A percentile compares a stretch with the other conserved stretches of the same genome.
These are phyloP conservation scores for Xiphophorus hellerii DNA, from an alignment of 2,113 vertebrate genomes.

Conservation along the genomic window DNA sequence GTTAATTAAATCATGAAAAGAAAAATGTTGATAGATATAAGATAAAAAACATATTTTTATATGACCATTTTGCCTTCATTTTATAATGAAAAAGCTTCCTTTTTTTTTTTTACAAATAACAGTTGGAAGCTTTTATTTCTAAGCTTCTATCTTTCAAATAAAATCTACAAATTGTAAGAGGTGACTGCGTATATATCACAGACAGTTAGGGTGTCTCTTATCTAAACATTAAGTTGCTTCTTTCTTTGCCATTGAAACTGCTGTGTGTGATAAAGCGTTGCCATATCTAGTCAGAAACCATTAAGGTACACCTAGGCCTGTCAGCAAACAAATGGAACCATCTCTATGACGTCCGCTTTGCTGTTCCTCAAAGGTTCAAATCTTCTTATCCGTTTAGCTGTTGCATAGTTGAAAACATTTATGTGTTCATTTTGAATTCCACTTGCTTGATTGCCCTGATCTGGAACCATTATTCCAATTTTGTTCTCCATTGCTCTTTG, in stretches of 20 bases:
- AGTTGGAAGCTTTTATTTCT: too few species aligned
- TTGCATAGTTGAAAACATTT: conserved; percentile 44
- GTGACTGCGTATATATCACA: background rate
- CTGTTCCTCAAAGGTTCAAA: conserved; percentile 33
- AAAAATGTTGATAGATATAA: background rate
- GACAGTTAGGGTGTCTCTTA: background rate
- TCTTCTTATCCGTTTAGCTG: conserved; percentile 31
- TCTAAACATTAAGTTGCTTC: conserved; percentile 1
- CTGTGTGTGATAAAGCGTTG: conserved; percentile 2
- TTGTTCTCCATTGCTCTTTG: conserved; percentile 45
- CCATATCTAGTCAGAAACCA: too few species aligned
- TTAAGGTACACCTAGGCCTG: background rate
- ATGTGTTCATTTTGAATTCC: conserved; percentile 46
- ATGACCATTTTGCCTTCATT: too few species aligned
- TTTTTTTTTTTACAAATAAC: too few species aligned
- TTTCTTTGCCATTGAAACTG: conserved; percentile 3
- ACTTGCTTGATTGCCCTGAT: conserved; percentile 38
- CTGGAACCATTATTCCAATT: conserved; percentile 41
- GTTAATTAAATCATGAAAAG: background rate
- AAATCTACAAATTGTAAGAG: background rate
- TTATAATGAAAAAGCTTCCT: too few species aligned
- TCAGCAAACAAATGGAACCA: conserved; percentile 22
- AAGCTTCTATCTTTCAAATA: too few species aligned
- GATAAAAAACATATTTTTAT: too few species aligned
- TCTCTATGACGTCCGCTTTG: conserved; percentile 21